Conservation (phyloP, 2,113 vertebrate genomes). For the Bos taurus region DNA sequence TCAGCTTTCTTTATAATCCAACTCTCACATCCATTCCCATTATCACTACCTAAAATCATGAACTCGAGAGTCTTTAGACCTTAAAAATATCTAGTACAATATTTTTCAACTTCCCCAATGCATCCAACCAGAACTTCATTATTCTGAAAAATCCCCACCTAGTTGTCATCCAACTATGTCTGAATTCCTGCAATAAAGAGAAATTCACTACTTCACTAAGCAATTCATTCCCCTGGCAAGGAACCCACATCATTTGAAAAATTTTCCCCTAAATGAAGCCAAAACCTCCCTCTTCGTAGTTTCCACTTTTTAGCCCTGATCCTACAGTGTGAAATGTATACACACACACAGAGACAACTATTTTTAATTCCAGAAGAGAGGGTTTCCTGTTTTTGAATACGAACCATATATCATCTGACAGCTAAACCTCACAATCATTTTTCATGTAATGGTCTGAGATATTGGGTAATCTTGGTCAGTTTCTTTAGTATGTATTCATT, state of each 20-base stretch:
- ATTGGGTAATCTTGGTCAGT: not conserved
- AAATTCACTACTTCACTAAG: slow-evolving; percentile 4
- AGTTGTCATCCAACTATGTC: not conserved
- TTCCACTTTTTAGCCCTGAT: not conserved
- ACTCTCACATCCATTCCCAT: not conserved
- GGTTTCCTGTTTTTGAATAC: not conserved
- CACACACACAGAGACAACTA: not conserved
- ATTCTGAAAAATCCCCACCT: not conserved
- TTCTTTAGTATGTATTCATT: not conserved
- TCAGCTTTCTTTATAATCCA: not conserved
- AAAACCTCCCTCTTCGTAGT: not conserved
- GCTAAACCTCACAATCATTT: not conserved
- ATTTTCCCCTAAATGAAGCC: not conserved
- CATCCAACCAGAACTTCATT: not conserved
- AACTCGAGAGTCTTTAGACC: not conserved
- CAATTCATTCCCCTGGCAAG: slow-evolving; percentile 19
- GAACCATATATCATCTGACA: not conserved
- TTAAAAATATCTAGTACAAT: not conserved
- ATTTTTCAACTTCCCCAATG: not conserved
- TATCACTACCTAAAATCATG: not conserved
- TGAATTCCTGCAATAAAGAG: not conserved
- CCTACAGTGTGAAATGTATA: not conserved
- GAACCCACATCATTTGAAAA: not conserved
- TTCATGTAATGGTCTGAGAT: not conserved
- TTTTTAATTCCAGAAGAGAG: not conserved